Conservation (phyloP, 2,113 vertebrate species). For the Phyllostomus discolor region DNA sequence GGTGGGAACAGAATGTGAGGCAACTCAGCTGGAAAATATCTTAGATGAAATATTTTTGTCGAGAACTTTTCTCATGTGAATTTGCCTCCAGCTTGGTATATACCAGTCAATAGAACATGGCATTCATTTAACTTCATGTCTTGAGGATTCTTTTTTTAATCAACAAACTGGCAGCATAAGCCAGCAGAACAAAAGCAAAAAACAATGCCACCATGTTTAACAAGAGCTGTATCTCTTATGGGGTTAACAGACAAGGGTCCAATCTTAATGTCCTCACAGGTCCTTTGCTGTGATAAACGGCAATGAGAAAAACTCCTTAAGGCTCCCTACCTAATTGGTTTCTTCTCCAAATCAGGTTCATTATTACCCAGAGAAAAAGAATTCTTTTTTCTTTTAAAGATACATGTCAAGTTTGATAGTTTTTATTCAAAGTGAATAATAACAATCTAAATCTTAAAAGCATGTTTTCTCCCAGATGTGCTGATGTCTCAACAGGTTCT, state of each 20-base stretch:
- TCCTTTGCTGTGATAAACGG: constrained; percentile 63
- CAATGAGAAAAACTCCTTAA: constrained; percentile 60
- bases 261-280: constrained; percentile 67
- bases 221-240: constrained; percentile 42
- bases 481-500: constrained; percentile 70
- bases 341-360: constrained; percentile 44
- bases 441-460: constrained; percentile 72
- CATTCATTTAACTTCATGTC: constrained; percentile 78
- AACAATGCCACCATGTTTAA: constrained; percentile 60
- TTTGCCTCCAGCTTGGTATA: constrained; percentile 78
- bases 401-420: constrained; percentile 71
- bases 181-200: constrained; percentile 41
- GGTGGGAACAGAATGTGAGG: constrained; percentile 82
- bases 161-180: constrained; percentile 63
- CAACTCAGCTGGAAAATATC: constrained; percentile 85
- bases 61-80: constrained; percentile 86
- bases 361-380: constrained; percentile 49
- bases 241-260: constrained; percentile 53
- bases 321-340: constrained; percentile 38
- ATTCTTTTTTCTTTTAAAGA: constrained; percentile 73
- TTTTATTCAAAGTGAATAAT: constrained; percentile 74
- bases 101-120: constrained; percentile 76
- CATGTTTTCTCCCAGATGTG: constrained; percentile 71
- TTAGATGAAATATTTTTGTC: constrained; percentile 86
- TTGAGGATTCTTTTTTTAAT: constrained; percentile 61